A percentile compares a stretch with the other conserved stretches of the same genome.
Evolutionary conservation across 2,113 vertebrate species (phyloP).

Genomic region (Penelope pileata): DNA sequence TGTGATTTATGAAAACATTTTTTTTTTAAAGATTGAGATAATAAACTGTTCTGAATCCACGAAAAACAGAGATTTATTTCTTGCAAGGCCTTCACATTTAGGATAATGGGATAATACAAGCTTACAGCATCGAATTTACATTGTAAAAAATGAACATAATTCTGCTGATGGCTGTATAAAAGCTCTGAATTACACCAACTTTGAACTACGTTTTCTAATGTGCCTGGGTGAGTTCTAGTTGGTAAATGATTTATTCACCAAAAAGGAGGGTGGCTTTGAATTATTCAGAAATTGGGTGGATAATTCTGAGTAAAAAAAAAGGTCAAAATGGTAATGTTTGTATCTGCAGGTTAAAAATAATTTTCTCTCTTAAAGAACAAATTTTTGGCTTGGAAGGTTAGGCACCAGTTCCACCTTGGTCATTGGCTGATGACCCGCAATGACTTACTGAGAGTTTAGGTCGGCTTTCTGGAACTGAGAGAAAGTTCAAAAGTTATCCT

Average conservation of each 20-base stretch:
- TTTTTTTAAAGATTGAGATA: not conserved
- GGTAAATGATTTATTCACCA: not conserved
- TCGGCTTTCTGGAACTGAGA: not conserved
- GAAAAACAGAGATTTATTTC: not conserved
- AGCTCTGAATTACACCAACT: not conserved
- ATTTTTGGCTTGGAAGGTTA: not conserved
- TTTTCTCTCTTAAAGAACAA: not conserved
- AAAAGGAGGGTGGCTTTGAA: not conserved
- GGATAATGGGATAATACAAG: not conserved
- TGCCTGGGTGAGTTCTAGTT: not conserved
- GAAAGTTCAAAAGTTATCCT: not conserved
- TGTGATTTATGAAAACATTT: not conserved
- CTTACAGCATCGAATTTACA: not conserved
- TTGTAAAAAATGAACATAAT: not conserved
- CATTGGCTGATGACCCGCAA: fast-evolving
- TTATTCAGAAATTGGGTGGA: not conserved
- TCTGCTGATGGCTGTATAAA: not conserved
- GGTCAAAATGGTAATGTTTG: not conserved
- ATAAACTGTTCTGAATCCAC: not conserved
- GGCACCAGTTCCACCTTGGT: not conserved
- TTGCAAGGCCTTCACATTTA: not conserved
- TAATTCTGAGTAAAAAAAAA: not conserved
- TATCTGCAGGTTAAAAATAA: not conserved
- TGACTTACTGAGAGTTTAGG: not conserved
- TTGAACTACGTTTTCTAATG: not conserved